A percentile compares a stretch with the other conserved stretches of the same genome.
These are phyloP conservation scores for Clarias pachynema DNA, from an alignment of 2,797 vertebrate genomes.

Conservation along the genomic window DNA sequence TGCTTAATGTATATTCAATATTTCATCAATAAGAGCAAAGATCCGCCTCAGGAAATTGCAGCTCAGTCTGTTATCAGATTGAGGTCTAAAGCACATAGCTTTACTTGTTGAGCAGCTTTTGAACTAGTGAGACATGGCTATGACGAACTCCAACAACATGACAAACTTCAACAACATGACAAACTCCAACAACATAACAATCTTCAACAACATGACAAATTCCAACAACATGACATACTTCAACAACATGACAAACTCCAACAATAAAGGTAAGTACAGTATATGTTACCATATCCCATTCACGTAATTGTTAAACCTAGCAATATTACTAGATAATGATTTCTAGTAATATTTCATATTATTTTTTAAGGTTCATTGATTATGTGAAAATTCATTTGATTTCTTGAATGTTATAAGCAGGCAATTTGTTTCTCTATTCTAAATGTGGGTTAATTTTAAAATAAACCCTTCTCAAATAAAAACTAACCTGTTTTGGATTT, in stretches of 20 bases:
- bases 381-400: background rate
- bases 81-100: background rate
- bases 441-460: background rate
- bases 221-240: background rate
- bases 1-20: background rate
- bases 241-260: background rate
- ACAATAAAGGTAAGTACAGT: background rate
- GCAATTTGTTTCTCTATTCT: background rate
- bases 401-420: background rate
- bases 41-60: constrained; percentile 23
- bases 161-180: background rate
- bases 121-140: constrained; percentile 1
- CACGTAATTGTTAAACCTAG: background rate
- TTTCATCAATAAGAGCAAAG: background rate
- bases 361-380: no score
- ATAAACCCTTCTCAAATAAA: background rate
- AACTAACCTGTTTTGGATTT: background rate
- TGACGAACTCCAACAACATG: background rate
- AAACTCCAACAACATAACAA: background rate
- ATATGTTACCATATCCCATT: background rate
- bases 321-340: background rate
- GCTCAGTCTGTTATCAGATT: constrained; percentile 14
- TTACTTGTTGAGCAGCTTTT: background rate
- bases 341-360: background rate
- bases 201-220: background rate